Percentiles rank a stretch among this genome's conserved stretches.
Conservation (phyloP, 1,140 invertebrate species). For the Campoletis sonorensis region DNA sequence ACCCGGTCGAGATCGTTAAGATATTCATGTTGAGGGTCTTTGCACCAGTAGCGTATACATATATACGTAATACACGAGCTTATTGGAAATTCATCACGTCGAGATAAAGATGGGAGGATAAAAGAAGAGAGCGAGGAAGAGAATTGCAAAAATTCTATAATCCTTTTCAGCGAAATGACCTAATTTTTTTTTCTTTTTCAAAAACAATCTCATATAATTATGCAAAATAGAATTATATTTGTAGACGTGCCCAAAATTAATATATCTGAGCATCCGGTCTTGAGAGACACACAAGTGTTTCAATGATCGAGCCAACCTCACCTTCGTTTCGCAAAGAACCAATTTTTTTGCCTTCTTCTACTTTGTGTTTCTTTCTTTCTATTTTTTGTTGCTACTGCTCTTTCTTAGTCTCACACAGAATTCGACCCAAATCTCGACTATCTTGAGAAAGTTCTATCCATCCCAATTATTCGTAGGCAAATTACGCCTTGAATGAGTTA, state of each 20-base stretch:
- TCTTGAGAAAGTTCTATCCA: background rate
- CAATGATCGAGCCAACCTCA: background rate
- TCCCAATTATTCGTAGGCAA: constrained; percentile 6
- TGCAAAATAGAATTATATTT: constrained; percentile 2
- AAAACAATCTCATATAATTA: background rate
- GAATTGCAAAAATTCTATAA: constrained; percentile 3
- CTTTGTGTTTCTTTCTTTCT: background rate
- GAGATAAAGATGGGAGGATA: background rate
- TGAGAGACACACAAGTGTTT: background rate
- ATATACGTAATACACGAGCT: background rate
- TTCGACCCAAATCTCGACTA: background rate
- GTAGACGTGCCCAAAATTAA: background rate
- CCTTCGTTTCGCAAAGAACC: background rate
- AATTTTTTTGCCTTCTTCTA: background rate
- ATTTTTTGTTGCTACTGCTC: too few species aligned
- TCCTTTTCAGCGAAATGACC: background rate
- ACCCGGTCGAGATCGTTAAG: constrained; percentile 2
- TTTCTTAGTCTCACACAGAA: background rate
- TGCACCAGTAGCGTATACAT: background rate
- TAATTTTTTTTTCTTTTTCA: background rate
- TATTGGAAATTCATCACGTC: constrained; percentile 25
- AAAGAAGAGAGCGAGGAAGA: background rate
- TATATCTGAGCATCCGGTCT: background rate
- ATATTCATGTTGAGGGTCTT: background rate
- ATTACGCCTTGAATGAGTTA: constrained; percentile 4